These are phyloP conservation scores for Planococcus citri DNA, from an alignment of 1,140 invertebrate genomes.

Conservation along the genomic window DNA sequence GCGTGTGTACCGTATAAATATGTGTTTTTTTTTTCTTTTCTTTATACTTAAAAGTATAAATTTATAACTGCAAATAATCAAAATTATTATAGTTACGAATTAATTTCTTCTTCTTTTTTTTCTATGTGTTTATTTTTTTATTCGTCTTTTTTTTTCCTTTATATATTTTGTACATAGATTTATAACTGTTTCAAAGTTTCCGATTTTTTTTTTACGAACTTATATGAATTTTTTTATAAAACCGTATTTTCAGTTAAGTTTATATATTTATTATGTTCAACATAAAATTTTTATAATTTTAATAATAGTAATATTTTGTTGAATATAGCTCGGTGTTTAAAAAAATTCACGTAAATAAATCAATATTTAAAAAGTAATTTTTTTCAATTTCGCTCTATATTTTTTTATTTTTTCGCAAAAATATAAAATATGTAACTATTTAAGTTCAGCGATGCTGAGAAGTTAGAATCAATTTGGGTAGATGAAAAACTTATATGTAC, in stretches of 20 bases:
- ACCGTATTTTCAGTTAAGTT: neutral
- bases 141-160: neutral
- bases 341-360: neutral
- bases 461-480: no score
- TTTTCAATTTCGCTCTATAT: no score
- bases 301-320: constrained; percentile 5
- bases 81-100: constrained; percentile 12
- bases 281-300: neutral
- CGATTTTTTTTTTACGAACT: neutral
- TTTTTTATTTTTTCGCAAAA: no score
- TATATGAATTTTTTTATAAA: neutral
- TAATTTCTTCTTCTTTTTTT: neutral
- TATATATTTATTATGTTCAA: no score
- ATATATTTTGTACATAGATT: neutral
- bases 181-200: neutral
- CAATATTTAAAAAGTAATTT: neutral
- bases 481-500: no score
- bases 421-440: no score
- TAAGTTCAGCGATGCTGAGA: no score
- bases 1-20: neutral
- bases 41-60: neutral
- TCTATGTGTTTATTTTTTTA: neutral
- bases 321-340: neutral
- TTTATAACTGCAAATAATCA: constrained; percentile 2
- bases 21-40: no score